Conservation (phyloP, 2,797 vertebrate genomes). For the Chlorospingus flavigularis region DNA sequence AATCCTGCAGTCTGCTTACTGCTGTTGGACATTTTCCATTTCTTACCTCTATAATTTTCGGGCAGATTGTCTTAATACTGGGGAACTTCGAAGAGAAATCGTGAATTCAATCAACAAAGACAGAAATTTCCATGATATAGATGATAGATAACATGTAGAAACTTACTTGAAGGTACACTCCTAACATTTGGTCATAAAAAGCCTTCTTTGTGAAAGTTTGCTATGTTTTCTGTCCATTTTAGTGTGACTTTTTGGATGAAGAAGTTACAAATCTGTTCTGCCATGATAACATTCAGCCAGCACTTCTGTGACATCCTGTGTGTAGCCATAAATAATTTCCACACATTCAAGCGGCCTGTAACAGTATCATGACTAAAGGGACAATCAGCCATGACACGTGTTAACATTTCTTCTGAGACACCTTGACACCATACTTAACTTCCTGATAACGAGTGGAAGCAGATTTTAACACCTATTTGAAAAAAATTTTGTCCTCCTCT, state of each 20-base stretch:
- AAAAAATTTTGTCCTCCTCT: neutral
- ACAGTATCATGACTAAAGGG: neutral
- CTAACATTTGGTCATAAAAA: neutral
- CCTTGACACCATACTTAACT: neutral
- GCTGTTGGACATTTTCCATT: neutral
- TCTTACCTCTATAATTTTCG: neutral
- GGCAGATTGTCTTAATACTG: neutral
- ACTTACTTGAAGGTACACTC: neutral
- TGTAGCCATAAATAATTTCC: neutral
- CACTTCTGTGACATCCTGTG: neutral
- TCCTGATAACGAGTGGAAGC: neutral
- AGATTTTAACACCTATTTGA: neutral
- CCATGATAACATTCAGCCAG: neutral
- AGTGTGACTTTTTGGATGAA: neutral
- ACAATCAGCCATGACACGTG: neutral
- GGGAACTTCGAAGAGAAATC: neutral
- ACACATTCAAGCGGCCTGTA: neutral
- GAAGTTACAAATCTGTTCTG: neutral
- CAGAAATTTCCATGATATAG: neutral
- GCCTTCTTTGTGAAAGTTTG: neutral
- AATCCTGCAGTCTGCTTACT: neutral
- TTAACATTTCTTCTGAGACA: neutral
- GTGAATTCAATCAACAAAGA: neutral
- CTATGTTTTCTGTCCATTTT: neutral
- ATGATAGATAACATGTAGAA: neutral